Percentiles rank a stretch among this genome's conserved stretches.
Evolutionary conservation across 2,888 invertebrate genomes (phyloP).

Genomic region (Hoplodrina ambigua): DNA sequence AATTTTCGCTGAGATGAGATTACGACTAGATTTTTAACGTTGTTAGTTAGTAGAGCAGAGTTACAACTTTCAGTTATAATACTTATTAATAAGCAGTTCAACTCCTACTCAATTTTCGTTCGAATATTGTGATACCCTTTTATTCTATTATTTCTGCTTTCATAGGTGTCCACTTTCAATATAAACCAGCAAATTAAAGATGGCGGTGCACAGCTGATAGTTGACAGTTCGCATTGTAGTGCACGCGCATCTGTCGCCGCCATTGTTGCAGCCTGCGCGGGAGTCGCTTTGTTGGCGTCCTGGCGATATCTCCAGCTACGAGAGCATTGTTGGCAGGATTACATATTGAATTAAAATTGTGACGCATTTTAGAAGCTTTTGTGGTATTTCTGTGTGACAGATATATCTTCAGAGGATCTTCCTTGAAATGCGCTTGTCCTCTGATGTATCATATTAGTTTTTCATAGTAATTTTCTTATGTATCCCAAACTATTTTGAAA

Average conservation of each 20-base stretch:
- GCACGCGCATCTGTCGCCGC: constrained; percentile 69
- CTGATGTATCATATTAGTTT: neutral
- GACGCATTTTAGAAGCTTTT: constrained; percentile 22
- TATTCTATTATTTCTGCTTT: constrained; percentile 8
- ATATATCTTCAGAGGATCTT: constrained; percentile 2
- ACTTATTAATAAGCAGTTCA: constrained; percentile 4
- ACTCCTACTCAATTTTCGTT: neutral
- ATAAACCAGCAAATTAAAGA: constrained; percentile 54
- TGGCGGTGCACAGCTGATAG: constrained; percentile 69
- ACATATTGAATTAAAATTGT: constrained; percentile 20
- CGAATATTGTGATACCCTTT: constrained; percentile 16
- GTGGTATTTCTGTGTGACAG: neutral
- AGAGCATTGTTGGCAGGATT: constrained; percentile 52
- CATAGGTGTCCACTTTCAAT: constrained; percentile 51
- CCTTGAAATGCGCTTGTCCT: neutral
- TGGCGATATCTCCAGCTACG: constrained; percentile 48
- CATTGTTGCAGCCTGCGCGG: constrained; percentile 65
- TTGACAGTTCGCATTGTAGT: constrained; percentile 65
- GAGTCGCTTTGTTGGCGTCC: constrained; percentile 55
- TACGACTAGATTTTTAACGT: no score
- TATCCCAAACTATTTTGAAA: no score
- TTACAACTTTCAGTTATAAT: no score
- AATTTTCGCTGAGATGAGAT: no score
- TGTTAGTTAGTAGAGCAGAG: no score
- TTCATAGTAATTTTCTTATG: no score